Evolutionary conservation across 2,888 invertebrate genomes (phyloP).

Genomic region (Pegoplata infirma): DNA sequence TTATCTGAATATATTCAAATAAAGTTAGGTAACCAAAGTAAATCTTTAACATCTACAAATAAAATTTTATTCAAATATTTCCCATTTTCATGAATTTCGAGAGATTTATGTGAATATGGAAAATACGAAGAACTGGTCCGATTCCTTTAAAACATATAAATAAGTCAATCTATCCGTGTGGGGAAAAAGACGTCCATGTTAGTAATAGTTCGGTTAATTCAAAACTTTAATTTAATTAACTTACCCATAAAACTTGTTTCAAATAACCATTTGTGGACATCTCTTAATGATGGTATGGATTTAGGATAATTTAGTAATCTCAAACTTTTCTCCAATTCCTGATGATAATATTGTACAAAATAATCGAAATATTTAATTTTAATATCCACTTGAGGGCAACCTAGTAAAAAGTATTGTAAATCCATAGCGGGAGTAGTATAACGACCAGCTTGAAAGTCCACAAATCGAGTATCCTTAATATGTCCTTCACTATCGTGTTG

Average conservation of each 20-base stretch:
- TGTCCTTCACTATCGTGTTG: slow-evolving; percentile 66
- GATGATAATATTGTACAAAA: slow-evolving; percentile 68
- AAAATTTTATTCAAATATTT: no score
- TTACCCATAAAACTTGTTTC: slow-evolving; percentile 68
- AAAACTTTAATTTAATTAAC: not conserved
- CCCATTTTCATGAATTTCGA: no score
- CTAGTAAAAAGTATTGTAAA: slow-evolving; percentile 70
- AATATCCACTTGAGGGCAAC: slow-evolving; percentile 65
- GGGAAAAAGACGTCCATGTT: no score
- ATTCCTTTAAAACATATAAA: no score
- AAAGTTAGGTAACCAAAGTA: no score
- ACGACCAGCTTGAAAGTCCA: slow-evolving; percentile 67
- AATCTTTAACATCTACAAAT: no score
- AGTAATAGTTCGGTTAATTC: no score
- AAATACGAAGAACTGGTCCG: no score
- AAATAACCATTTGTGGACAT: slow-evolving; percentile 69
- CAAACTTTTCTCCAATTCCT: slow-evolving; percentile 67
- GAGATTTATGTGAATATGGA: no score
- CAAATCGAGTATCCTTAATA: slow-evolving; percentile 67
- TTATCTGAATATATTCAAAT: no score
- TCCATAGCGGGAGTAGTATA: slow-evolving; percentile 70
- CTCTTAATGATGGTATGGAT: slow-evolving; percentile 68
- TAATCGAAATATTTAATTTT: slow-evolving; percentile 70
- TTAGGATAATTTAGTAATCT: slow-evolving; percentile 67
- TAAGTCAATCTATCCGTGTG: no score